Base-by-base conservation (phyloP, 2,797 vertebrate genomes). In the Thaleichthys pacificus region DNA sequence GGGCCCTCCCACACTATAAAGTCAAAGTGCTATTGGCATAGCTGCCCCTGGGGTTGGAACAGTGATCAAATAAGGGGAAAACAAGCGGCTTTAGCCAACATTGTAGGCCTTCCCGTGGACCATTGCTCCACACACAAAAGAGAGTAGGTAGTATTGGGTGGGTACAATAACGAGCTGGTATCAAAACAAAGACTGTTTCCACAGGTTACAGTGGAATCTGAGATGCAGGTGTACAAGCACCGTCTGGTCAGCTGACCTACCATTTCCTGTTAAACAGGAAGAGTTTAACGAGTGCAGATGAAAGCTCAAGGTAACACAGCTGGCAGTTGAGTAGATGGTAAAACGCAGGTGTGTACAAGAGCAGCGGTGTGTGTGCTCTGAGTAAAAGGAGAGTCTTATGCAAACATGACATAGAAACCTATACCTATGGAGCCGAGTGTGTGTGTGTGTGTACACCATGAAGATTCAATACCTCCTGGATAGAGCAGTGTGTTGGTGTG, bases 221-320 rank as follows among this genome's bases (percentile, higher is more conserved):
- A 80, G 84, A 74, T 77, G 82, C 89, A 89, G 86, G 90, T 89
- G 88, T 75, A 58, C 78, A 82, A 19, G 0, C 5, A 30, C 71
- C 72, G 72, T 81, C 83, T 83, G 85, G 86, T 91, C 86, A 89
- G 82, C 86, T 89, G 88, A 87, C 85, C 66, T 3, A 9, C 77
- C 24, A 17, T 84, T 93, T 93, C 90, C 91, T 89, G 90, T 85
- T 75, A 72, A 87, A 86, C 89, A 89, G 90, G 90, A 91, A 89
- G 86, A 78, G 71, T 73, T 42, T 58, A 82, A 82, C 64, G 81
- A 85, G 81, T 19, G 35, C 67, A 82, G 86, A 87, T 83, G 78
- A 85, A 80, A 83, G 88, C 78, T 85, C 71, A 82, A 86, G 84
- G 86, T 84, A 80, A 66, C 74, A 28, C 84, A 87, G 81, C 84